Evolutionary conservation across 2,888 invertebrate species (phyloP), one percentile per base, ranked within the genome.

Genomic region (Callimorpha dominula): DNA sequence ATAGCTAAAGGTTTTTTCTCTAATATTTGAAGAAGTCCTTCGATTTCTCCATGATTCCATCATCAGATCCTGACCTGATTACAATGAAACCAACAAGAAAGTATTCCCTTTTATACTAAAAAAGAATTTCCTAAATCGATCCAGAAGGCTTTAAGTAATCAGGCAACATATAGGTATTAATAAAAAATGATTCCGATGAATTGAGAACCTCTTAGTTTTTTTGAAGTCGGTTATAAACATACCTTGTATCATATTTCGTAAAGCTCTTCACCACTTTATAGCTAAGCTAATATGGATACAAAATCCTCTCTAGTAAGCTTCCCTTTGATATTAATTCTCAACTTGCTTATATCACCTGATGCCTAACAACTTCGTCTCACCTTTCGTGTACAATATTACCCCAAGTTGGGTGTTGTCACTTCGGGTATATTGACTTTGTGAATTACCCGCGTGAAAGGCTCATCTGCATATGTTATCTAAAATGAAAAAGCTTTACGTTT

Each of bases 301-400:
- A 77, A 75, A 79, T 78, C 71, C 73, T 64, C 49, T 68, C 74
- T 71, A 62, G 65, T 68, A 67, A 64, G 72, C 72, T 73, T 69
- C 62, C 68, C 66, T 75, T 75, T 78, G 60, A 79, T 81, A 82
- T 79, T 81, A 82, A 82, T 77, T 71, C 69, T 67, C 65, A 75
- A 72, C 69, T 72, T 72, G 68, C 68, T 71, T 74, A 62, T 68
- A 76, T 80, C 73, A 82, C 78, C 80, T 80, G 74, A 73, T 74
- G 49, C 73, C 69, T 68, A 74, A 76, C 60, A 70, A 69, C 57
- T 74, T 76, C 50, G 65, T 60, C 31, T 63, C 71, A 75, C 66
- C 71, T 68, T 70, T 46, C 68, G 77, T 66, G 70, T 57, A 43
- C 64, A 64, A 68, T 72, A 74, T 78, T 66, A 74, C 40, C 62